Base-by-base conservation (phyloP, 1,140 invertebrate genomes). In the Bombus affinis region DNA sequence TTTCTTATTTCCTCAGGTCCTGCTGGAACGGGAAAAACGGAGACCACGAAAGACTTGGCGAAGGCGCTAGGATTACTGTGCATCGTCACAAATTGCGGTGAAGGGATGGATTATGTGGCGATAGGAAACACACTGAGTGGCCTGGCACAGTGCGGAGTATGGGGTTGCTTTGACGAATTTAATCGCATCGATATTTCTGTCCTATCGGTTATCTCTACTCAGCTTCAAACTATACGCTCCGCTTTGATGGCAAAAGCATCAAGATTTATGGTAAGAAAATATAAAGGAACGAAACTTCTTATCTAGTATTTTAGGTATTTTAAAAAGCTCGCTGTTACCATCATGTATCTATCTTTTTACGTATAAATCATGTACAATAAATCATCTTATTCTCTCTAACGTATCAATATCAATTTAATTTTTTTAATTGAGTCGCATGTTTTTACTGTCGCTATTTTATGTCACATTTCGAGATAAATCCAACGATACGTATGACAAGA, bases 101-200 rank as follows among this genome's bases (percentile, higher is more conserved):
- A 99, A 95, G 97, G 97, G 28, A 98, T 99, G 98, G 98, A 99
- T 94, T 98, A 97, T 92, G 95, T 97, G 62, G 97, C 98, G 0
- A 97, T 99, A 57, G 98, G 98, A 0, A 98, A 98, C 91, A 98
- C 98, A 85, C 95, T 98, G 28, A 96, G 97, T 1, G 98, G 98
- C 18, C 85, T 97, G 44, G 95, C 95, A 9, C 96, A 97, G 81
- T 97, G 97, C 93, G 98, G 98, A 0, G 98, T 98, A 18, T 98
- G 97, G 97, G 97, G 97, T 2, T 98, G 98, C 93, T 99, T 99
- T 92, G 98, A 99, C 88, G 98, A 99, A 93, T 99, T 99, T 93
- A 98, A 99, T 94, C 95, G 98, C 42, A 98, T 99, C 86, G 98
- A 99, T 83, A 96, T 98, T 1, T 98, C 98, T 0, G 98, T 99